These are phyloP conservation scores for Lordiphosa collinella DNA, from an alignment of 1,140 invertebrate species.

Conservation along the genomic window DNA sequence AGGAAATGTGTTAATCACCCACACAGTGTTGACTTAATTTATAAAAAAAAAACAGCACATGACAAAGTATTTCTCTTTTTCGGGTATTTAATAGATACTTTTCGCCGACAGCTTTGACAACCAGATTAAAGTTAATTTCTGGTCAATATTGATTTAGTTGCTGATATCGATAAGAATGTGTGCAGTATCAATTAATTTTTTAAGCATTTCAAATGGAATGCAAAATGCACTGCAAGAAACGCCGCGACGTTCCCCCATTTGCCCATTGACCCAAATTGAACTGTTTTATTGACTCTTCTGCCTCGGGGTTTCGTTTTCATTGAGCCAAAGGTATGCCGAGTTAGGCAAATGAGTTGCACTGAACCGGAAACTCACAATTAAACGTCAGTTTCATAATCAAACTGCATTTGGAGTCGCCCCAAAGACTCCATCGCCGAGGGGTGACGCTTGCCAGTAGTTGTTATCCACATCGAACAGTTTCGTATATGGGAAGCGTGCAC, in stretches of 20 bases:
- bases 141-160: conserved; percentile 54
- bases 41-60: conserved; percentile 55
- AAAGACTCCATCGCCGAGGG: too few relatives aligned
- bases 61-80: conserved; percentile 37
- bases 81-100: conserved; percentile 30
- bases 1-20: background rate
- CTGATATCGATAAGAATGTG: conserved; percentile 10
- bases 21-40: conserved; percentile 41
- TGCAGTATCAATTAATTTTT: too few relatives aligned
- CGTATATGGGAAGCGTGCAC: conserved; percentile 63
- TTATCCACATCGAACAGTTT: conserved; percentile 32
- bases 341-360: conserved; percentile 61
- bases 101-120: conserved; percentile 52
- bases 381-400: conserved; percentile 57
- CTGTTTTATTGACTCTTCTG: conserved; percentile 36
- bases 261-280: conserved; percentile 47
- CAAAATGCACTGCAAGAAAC: conserved; percentile 9
- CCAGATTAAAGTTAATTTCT: conserved; percentile 58
- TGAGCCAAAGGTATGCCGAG: conserved; percentile 22
- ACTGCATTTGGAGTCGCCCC: conserved; percentile 46
- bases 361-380: conserved; percentile 75
- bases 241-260: conserved; percentile 13
- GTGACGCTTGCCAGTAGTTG: background rate
- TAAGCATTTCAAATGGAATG: conserved; percentile 10
- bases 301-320: conserved; percentile 60